A percentile compares a stretch with the other conserved stretches of the same genome.
Evolutionary conservation across 2,113 vertebrate species (phyloP).

Genomic region (Ovis canadensis): DNA sequence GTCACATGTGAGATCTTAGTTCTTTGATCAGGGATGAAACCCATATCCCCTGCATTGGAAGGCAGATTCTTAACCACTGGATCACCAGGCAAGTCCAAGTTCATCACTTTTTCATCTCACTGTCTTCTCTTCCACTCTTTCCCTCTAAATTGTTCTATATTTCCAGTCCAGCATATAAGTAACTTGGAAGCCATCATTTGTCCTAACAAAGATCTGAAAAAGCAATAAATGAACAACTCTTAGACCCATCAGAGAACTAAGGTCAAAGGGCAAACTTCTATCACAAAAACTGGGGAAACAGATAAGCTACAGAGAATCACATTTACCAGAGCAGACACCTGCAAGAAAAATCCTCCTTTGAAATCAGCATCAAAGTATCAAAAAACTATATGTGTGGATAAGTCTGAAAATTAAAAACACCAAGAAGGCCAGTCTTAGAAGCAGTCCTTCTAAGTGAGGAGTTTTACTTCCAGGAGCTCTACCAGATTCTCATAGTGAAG

Average conservation of each 20-base stretch:
- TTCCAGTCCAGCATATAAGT: not conserved
- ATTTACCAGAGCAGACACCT: not conserved
- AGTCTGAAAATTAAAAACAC: not conserved
- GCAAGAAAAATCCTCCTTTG: not conserved
- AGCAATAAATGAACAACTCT: not conserved
- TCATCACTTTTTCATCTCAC: not conserved
- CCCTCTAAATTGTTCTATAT: not conserved
- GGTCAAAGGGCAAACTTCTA: not conserved
- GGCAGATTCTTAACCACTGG: not conserved
- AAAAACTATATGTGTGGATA: not conserved
- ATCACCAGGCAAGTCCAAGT: not conserved
- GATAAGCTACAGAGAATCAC: not conserved
- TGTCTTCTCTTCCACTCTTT: not conserved
- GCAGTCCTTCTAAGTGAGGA: not conserved
- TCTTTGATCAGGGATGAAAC: not conserved
- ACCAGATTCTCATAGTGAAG: not conserved
- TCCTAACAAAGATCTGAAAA: not conserved
- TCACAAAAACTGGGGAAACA: not conserved
- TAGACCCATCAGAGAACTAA: not conserved
- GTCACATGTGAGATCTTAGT: not conserved
- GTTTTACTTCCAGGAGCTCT: not conserved
- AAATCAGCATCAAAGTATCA: not conserved
- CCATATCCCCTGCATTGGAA: not conserved
- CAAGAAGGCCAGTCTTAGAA: not conserved
- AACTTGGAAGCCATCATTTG: not conserved